phyloP scores from a whole-genome alignment of 2,797 vertebrate genomes.

The Pipistrellus pipistrellus region DNA sequence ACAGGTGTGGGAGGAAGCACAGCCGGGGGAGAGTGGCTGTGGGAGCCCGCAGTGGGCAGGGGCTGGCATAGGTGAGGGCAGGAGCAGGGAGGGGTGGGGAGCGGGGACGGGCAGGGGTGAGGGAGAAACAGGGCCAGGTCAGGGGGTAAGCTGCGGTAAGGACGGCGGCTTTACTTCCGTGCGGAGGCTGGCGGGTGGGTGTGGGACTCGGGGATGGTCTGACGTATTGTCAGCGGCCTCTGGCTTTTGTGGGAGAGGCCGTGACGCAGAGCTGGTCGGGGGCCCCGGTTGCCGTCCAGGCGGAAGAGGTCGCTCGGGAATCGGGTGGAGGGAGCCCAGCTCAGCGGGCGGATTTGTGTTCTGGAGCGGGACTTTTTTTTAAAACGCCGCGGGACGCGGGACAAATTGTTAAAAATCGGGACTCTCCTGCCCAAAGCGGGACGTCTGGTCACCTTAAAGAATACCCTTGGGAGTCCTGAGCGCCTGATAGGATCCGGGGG shows the following conservation, averaged over 20 bases:
- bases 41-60: neutral
- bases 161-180: neutral
- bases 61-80: neutral
- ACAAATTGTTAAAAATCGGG: no score
- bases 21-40: neutral
- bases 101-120: fast-evolving
- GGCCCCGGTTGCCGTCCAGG: neutral
- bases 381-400: no score
- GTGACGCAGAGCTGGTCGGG: neutral
- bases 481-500: neutral
- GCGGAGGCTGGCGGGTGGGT: neutral
- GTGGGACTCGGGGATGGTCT: neutral
- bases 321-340: neutral
- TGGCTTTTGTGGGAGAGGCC: neutral
- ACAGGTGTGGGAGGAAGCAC: neutral
- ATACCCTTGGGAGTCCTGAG: neutral
- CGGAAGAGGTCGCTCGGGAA: no score
- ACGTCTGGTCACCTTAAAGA: no score
- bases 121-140: neutral
- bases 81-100: no score
- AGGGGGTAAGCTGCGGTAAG: neutral
- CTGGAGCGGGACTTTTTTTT: neutral
- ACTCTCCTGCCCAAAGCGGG: no score
- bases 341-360: neutral
- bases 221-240: neutral